Conservation (phyloP, 2,113 vertebrate genomes). For the Centropus unirufus region DNA sequence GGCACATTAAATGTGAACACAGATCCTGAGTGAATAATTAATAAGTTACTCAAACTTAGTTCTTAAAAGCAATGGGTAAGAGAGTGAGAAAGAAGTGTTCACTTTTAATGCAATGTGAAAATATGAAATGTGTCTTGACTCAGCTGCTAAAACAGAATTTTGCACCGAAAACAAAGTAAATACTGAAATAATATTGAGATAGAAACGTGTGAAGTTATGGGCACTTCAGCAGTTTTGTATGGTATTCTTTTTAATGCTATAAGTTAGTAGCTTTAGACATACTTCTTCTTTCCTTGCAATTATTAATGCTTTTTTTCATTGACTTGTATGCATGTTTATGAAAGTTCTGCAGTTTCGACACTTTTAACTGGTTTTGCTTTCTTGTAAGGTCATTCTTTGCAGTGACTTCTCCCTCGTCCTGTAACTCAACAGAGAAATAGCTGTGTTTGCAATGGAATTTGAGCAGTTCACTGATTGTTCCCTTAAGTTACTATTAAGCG, state of each 20-base stretch:
- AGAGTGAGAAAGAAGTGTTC: background rate
- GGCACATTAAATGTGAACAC: background rate
- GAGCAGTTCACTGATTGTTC: constrained; percentile 45
- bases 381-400: constrained; percentile 56
- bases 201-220: background rate
- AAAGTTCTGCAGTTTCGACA: constrained; percentile 8
- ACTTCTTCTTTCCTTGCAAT: constrained; percentile 3
- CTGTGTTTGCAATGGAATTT: constrained; percentile 60
- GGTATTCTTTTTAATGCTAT: background rate
- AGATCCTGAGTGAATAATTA: constrained; percentile 9
- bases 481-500: constrained; percentile 1
- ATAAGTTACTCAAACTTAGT: background rate
- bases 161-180: background rate
- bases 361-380: constrained; percentile 60
- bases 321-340: background rate
- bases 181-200: background rate
- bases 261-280: constrained; percentile 19
- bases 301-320: constrained; percentile 26
- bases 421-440: constrained; percentile 53
- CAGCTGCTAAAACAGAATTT: background rate
- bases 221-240: constrained; percentile 14
- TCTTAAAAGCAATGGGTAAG: constrained; percentile 1
- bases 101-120: background rate
- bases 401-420: constrained; percentile 34
- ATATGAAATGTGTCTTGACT: background rate